Conservation (phyloP, 2,797 vertebrate species). For the Muscicapa striata region DNA sequence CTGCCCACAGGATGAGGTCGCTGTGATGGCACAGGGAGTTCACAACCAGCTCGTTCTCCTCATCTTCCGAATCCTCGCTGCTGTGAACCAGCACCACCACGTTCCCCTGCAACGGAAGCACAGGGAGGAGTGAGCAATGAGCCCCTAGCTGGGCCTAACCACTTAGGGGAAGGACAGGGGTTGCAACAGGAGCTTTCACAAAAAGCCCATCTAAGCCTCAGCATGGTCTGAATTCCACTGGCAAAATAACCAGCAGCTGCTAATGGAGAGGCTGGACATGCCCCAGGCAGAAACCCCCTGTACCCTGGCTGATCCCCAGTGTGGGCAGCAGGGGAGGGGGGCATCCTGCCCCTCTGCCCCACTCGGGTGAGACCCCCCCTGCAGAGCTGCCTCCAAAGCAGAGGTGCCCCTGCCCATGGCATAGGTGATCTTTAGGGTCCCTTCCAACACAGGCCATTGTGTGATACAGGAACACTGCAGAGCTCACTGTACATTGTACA, state of each 20-base stretch:
- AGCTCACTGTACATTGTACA: not conserved
- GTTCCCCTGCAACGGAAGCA: constrained; percentile 80
- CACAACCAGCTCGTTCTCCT: constrained; percentile 79
- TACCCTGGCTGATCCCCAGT: not conserved
- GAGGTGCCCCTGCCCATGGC: not conserved
- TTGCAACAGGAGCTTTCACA: not conserved
- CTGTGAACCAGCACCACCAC: constrained; percentile 85
- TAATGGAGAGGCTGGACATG: not conserved
- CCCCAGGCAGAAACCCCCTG: not conserved
- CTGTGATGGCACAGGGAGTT: constrained; percentile 88
- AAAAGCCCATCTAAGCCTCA: not conserved
- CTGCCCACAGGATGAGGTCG: constrained; percentile 82
- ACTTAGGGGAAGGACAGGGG: not conserved
- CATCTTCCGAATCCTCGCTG: constrained; percentile 78
- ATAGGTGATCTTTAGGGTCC: fast-evolving
- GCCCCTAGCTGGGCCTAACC: not conserved
- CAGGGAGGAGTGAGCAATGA: not conserved
- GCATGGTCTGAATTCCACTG: not conserved
- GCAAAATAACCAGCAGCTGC: not conserved
- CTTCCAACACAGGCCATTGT: not conserved
- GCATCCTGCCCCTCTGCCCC: too few relatives aligned
- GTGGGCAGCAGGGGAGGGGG: not conserved
- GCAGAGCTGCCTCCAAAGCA: not conserved
- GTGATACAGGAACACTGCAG: fast-evolving
- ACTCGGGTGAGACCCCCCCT: not conserved